phyloP scores from a whole-genome alignment of 2,888 invertebrate genomes.

The Acanthosepion pharaonis region DNA sequence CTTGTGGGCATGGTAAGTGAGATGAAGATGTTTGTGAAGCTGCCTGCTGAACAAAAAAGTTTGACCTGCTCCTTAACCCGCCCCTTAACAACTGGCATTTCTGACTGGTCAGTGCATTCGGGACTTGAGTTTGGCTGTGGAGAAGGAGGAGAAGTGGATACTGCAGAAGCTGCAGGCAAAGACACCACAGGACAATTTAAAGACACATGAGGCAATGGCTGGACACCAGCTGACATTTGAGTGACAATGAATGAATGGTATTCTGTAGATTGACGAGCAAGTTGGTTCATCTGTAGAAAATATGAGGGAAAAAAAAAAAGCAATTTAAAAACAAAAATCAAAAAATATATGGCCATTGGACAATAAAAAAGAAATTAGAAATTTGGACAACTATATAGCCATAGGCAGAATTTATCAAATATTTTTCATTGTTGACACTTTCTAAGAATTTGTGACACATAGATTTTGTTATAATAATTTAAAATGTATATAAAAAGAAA shows the following conservation, averaged over 20 bases:
- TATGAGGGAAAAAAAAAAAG: background rate
- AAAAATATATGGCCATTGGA: too few relatives aligned
- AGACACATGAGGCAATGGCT: constrained; percentile 11
- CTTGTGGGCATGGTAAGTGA: background rate
- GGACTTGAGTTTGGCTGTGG: background rate
- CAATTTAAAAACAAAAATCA: background rate
- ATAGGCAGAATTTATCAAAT: background rate
- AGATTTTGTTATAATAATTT: too few relatives aligned
- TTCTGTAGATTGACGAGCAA: constrained; percentile 53
- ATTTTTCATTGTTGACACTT: background rate
- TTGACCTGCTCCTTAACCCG: constrained; percentile 43
- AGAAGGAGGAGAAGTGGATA: background rate
- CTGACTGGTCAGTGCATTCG: background rate
- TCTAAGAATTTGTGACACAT: too few relatives aligned
- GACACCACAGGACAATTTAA: background rate
- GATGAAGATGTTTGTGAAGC: constrained; percentile 22
- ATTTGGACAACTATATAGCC: too few relatives aligned
- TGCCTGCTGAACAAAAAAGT: constrained; percentile 23
- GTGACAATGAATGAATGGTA: constrained; percentile 50
- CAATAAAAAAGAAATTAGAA: too few relatives aligned
- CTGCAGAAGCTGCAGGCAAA: background rate
- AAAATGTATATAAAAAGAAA: too few relatives aligned
- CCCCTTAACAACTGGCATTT: constrained; percentile 2
- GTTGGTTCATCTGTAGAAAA: constrained; percentile 55
- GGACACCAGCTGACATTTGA: background rate